Evolutionary conservation across 35 echinoderm and acorn worm genomes (phyloP), one percentile per base, ranked within the genome.

Genomic region (Acanthaster planci): DNA sequence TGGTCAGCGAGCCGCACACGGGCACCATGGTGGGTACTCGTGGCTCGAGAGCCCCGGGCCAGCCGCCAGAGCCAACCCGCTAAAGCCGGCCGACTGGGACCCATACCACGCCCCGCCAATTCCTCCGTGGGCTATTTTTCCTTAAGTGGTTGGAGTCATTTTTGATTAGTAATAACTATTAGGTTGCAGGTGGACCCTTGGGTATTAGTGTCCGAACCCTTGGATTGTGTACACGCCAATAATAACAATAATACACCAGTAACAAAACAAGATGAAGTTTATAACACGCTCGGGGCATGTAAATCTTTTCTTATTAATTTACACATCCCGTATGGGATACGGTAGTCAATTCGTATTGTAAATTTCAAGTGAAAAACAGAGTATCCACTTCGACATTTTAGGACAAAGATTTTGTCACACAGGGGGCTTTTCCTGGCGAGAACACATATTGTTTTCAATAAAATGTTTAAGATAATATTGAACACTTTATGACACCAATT

Each of bases 1-100:
- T 72, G 64, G 64, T 72, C 64, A 72, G 64, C 64, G 64, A 26
- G 34, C 64, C 64, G 64, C 64, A 26, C 64, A 72, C 64, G 64
- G 42, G 21, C 34, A 72, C 21, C 64, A 26, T 72, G 26, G 64
- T 72, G 64, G 64, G 64, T 34, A 72, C 64, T 72, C 64, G 64
- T 72, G 64, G 64, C 23, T 72, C 64, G 23, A 26, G 18, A 34
- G 34, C 26, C 64, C 64, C 64, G 21, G 64, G 64, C 64, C 64
- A 72, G 64, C 64, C 64, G 64, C 34, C 7, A 29, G 64, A 72
- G 26, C 26, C 64, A 10, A 26, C 34, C 64, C 64, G 34, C 26
- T 72, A 19, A 21, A 72, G 64, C 64, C 34, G 64, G 64, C 26
- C 30, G 64, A 34, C 56, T 34, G 23, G 34, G 64, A 72, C 64